Evolutionary conservation across 2,113 vertebrate species (phyloP).

Genomic region (Dendropsophus ebraccatus): DNA sequence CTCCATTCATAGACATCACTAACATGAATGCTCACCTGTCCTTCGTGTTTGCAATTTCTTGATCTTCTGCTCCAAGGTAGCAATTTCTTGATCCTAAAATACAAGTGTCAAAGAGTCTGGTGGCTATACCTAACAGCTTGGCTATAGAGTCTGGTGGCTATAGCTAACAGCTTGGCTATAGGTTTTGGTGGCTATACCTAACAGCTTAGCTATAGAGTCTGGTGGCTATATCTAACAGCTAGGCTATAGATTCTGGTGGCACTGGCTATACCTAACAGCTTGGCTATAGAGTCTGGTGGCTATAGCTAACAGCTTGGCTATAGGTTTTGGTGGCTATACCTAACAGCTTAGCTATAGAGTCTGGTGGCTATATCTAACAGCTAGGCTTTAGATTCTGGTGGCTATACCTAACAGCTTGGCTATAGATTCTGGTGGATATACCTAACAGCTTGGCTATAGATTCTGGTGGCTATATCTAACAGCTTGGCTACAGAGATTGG

Average conservation of each 20-base stretch:
- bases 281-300: background rate
- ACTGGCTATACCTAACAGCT: background rate
- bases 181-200: too few species aligned
- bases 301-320: background rate
- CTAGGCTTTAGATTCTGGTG: background rate
- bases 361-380: too few species aligned
- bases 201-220: too few species aligned
- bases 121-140: background rate
- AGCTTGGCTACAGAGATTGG: too few species aligned
- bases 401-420: background rate
- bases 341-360: too few species aligned
- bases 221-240: too few species aligned
- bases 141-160: background rate
- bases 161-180: background rate
- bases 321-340: too few species aligned
- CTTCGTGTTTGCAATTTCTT: conserved; percentile 66
- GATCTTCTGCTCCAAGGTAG: conserved; percentile 76
- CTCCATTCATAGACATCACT: background rate
- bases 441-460: background rate
- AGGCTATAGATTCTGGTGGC: background rate
- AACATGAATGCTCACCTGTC: background rate
- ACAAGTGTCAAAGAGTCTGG: background rate
- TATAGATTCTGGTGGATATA: too few species aligned
- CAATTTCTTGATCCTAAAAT: conserved; percentile 79
- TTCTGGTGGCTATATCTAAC: too few species aligned